A percentile compares a stretch with the other conserved stretches of the same genome.
These are phyloP conservation scores for Allophyes oxyacanthae DNA, from an alignment of 2,888 invertebrate species.

Conservation along the genomic window DNA sequence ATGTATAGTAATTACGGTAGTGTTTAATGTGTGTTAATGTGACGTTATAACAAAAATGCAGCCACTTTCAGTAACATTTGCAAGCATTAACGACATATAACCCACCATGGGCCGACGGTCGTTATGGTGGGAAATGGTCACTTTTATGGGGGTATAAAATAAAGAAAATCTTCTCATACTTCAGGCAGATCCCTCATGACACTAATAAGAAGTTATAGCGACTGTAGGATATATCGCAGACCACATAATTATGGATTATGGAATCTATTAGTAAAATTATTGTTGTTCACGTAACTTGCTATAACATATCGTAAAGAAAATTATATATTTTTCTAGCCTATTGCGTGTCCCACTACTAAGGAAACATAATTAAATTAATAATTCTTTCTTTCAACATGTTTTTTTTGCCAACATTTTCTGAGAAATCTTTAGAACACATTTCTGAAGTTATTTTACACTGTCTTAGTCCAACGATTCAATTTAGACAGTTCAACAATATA, in stretches of 20 bases:
- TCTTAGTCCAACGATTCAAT: too few relatives aligned
- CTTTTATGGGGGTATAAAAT: conserved; percentile 74
- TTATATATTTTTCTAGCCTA: too few relatives aligned
- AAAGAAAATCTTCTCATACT: conserved; percentile 62
- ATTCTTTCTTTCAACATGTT: too few relatives aligned
- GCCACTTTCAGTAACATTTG: conserved; percentile 47
- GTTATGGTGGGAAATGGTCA: conserved; percentile 69
- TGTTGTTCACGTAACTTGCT: conserved; percentile 7
- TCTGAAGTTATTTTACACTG: too few relatives aligned
- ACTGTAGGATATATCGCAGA: conserved; percentile 30
- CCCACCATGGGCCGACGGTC: conserved; percentile 54
- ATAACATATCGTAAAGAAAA: too few relatives aligned
- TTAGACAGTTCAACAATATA: too few relatives aligned
- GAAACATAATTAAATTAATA: too few relatives aligned
- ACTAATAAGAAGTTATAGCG: conserved; percentile 66
- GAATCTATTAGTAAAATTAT: conserved; percentile 13
- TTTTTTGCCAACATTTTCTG: too few relatives aligned
- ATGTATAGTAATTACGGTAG: too few relatives aligned
- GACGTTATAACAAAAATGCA: conserved; percentile 16
- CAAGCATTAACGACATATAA: conserved; percentile 61
- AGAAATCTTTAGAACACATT: too few relatives aligned
- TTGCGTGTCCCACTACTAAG: too few relatives aligned
- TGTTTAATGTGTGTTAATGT: conserved; percentile 19
- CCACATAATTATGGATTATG: conserved; percentile 18
- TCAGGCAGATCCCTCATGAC: conserved; percentile 56